Evolutionary conservation across 2,797 vertebrate genomes (phyloP).

Genomic region (Diceros bicornis): DNA sequence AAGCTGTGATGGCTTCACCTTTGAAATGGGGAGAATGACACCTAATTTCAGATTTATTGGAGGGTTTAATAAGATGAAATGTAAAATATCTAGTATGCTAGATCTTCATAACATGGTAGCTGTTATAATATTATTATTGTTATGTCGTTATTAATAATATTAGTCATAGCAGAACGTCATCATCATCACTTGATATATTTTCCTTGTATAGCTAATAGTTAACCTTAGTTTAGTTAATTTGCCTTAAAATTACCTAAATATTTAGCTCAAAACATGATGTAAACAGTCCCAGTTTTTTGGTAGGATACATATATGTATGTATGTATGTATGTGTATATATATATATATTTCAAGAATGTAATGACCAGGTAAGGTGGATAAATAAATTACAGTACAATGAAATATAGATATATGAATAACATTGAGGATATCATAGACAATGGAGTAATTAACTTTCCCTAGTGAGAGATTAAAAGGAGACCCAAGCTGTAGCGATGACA

Average conservation of each 20-base stretch:
- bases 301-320: background rate
- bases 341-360: background rate
- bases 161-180: background rate
- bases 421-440: background rate
- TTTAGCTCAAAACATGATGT: background rate
- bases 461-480: conserved; percentile 10
- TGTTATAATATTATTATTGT: background rate
- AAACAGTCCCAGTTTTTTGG: background rate
- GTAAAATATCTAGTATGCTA: background rate
- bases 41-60: background rate
- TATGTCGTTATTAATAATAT: background rate
- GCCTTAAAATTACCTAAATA: background rate
- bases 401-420: background rate
- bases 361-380: background rate
- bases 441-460: background rate
- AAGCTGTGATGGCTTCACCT: background rate
- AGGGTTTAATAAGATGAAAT: background rate
- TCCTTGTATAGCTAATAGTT: background rate
- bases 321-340: background rate
- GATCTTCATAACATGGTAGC: background rate
- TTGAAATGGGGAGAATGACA: background rate
- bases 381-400: background rate
- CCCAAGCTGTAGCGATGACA: background rate
- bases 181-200: background rate
- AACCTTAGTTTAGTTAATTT: background rate